These are phyloP conservation scores for Lophius piscatorius DNA, from an alignment of 2,113 vertebrate genomes.

Conservation along the genomic window DNA sequence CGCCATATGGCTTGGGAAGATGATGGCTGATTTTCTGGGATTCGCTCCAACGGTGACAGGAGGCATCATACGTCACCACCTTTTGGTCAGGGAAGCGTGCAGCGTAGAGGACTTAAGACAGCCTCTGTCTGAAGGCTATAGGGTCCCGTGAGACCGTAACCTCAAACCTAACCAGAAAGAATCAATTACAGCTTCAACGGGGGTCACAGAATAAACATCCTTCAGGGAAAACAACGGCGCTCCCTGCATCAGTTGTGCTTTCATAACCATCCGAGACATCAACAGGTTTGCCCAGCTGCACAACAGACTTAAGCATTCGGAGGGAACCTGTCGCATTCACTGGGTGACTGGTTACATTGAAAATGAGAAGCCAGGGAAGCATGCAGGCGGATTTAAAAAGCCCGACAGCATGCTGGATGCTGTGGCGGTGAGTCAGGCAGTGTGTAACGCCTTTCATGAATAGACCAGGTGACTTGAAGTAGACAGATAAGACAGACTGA, in stretches of 20 bases:
- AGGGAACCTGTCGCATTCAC: conserved; percentile 54
- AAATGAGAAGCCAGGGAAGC: conserved; percentile 22
- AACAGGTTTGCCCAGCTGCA: conserved; percentile 60
- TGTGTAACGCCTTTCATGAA: conserved; percentile 23
- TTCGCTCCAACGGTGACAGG: conserved; percentile 75
- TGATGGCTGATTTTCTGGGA: conserved; percentile 74
- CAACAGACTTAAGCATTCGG: conserved; percentile 32
- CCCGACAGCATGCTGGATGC: conserved; percentile 22
- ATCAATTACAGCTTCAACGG: conserved; percentile 24
- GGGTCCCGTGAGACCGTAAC: conserved; percentile 16
- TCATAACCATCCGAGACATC: conserved; percentile 32
- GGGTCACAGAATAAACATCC: conserved; percentile 41
- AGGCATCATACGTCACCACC: conserved; percentile 73
- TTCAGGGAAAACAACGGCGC: conserved; percentile 30
- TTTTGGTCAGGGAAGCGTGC: conserved; percentile 64
- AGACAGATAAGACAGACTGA: conserved; percentile 12
- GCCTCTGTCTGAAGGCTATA: conserved; percentile 17
- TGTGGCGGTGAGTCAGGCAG: conserved; percentile 16
- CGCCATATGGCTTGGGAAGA: conserved; percentile 62
- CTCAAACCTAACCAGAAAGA: background rate
- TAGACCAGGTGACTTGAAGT: conserved; percentile 13
- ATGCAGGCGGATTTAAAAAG: conserved; percentile 23
- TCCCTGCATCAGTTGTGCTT: conserved; percentile 57
- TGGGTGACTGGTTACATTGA: conserved; percentile 45
- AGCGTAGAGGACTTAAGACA: conserved; percentile 41